These are phyloP conservation scores for Temnothorax longispinosus DNA, from an alignment of 1,140 invertebrate genomes.

Conservation along the genomic window DNA sequence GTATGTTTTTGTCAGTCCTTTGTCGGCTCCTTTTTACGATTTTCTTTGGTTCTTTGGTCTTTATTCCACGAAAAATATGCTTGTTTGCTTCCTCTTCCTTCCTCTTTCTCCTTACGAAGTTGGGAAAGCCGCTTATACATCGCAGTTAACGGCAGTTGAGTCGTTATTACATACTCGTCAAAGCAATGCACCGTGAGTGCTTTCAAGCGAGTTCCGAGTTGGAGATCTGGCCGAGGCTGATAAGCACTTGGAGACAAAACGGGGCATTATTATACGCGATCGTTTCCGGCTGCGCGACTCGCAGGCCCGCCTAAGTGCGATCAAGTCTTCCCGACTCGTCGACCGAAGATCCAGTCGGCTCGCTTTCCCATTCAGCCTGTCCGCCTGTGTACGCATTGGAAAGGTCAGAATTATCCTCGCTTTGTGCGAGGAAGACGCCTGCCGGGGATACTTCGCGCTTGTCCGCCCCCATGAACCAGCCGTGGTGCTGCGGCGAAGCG, in stretches of 20 bases:
- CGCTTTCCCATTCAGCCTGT: conserved; percentile 44
- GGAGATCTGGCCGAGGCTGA: conserved; percentile 66
- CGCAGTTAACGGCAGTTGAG: conserved; percentile 42
- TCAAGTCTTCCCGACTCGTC: conserved; percentile 45
- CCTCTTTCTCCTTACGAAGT: background rate
- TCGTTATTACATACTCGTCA: conserved; percentile 61
- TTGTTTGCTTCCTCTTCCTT: conserved; percentile 37
- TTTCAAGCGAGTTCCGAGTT: conserved; percentile 49
- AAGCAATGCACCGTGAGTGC: conserved; percentile 52
- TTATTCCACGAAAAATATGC: background rate
- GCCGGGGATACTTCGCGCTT: conserved; percentile 26
- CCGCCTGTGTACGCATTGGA: background rate
- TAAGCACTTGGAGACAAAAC: conserved; percentile 70
- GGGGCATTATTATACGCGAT: conserved; percentile 69
- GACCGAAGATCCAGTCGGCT: conserved; percentile 36
- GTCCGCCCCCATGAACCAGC: background rate
- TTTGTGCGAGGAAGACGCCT: conserved; percentile 41
- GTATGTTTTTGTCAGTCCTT: background rate
- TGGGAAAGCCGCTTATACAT: background rate
- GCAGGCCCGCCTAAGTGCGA: conserved; percentile 44
- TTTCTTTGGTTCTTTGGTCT: background rate
- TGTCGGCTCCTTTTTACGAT: background rate
- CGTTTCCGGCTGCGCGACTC: conserved; percentile 62
- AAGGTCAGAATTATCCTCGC: conserved; percentile 58
- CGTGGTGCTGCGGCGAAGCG: conserved; percentile 28